phyloP scores from a whole-genome alignment of 2,888 invertebrate species.

The Prostheceraeus crozeri region DNA sequence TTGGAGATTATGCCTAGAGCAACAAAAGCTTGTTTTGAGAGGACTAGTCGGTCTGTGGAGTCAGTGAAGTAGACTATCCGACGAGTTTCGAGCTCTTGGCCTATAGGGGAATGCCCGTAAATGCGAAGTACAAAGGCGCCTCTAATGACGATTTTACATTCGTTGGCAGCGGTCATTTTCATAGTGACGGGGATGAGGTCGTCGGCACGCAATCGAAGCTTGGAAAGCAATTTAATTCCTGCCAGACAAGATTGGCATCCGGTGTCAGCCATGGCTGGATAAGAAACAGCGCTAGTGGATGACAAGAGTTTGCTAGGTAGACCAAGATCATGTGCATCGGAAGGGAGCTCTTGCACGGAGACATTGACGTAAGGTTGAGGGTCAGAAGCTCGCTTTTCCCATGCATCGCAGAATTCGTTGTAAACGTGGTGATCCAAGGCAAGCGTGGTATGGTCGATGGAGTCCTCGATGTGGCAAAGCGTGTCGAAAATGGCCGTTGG shows the following conservation, averaged over 20 bases:
- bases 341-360: too few species aligned
- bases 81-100: conserved; percentile 40
- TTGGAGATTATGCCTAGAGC: conserved; percentile 42
- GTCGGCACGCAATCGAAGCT: conserved; percentile 26
- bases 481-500: too few species aligned
- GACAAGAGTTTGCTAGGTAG: too few species aligned
- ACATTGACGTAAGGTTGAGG: background rate
- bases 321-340: too few species aligned
- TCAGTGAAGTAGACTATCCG: conserved; percentile 45
- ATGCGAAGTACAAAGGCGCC: conserved; percentile 44
- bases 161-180: conserved; percentile 44
- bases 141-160: conserved; percentile 43
- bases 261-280: conserved; percentile 38
- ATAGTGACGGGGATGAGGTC: conserved; percentile 44
- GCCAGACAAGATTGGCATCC: conserved; percentile 44
- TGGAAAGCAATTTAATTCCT: conserved; percentile 40
- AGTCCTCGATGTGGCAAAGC: too few species aligned
- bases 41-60: conserved; percentile 43
- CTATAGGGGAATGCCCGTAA: conserved; percentile 36
- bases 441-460: too few species aligned
- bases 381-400: background rate
- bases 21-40: conserved; percentile 44
- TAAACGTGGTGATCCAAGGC: too few species aligned
- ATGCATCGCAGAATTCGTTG: too few species aligned
- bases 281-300: too few species aligned